phyloP scores from a whole-genome alignment of 2,888 invertebrate species.

The Phortica magna region DNA sequence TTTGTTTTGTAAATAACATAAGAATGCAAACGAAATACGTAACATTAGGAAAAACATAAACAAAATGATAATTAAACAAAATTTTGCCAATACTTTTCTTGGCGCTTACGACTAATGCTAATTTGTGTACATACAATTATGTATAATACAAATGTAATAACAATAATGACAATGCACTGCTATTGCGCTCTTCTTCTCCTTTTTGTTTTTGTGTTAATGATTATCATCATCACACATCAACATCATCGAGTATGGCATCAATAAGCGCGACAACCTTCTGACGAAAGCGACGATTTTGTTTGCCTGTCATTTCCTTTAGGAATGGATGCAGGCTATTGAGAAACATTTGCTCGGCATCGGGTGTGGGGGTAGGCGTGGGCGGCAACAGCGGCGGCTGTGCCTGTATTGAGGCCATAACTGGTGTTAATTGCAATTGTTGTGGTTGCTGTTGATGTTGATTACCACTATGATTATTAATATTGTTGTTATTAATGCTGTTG shows the following conservation, averaged over 20 bases:
- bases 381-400: slow-evolving; percentile 38
- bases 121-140: no score
- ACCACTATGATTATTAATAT: slow-evolving; percentile 9
- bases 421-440: slow-evolving; percentile 4
- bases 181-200: no score
- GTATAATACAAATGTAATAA: no score
- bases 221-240: slow-evolving; percentile 48
- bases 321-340: slow-evolving; percentile 74
- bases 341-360: slow-evolving; percentile 74
- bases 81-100: no score
- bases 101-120: no score
- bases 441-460: slow-evolving; percentile 23
- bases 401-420: slow-evolving; percentile 30
- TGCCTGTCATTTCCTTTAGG: slow-evolving; percentile 73
- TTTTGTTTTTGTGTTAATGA: no score
- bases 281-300: slow-evolving; percentile 74
- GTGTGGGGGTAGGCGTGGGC: slow-evolving; percentile 39
- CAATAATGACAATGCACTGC: no score
- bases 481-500: slow-evolving; percentile 28
- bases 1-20: no score
- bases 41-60: no score
- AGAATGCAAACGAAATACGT: no score
- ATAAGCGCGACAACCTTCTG: slow-evolving; percentile 73
- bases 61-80: no score
- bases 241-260: slow-evolving; percentile 71